Evolutionary conservation across 2,113 vertebrate species (phyloP).

Genomic region (Chionomys nivalis): DNA sequence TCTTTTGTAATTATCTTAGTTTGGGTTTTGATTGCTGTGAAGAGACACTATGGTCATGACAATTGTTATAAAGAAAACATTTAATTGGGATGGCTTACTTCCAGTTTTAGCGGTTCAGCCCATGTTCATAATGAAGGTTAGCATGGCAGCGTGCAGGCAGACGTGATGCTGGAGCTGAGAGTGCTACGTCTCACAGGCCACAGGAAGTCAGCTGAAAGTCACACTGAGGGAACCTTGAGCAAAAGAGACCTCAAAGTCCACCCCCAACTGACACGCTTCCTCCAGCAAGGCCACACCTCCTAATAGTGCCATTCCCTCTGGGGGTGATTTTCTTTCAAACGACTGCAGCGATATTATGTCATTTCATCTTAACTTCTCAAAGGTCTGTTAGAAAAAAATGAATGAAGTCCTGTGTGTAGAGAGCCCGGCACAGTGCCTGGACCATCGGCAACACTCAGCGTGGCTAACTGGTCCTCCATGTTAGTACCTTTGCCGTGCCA

Average conservation of each 20-base stretch:
- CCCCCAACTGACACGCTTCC: not conserved
- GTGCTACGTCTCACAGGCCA: not conserved
- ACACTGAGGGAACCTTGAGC: too few relatives aligned
- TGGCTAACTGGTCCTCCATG: not conserved
- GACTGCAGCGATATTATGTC: not conserved
- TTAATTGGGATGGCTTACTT: not conserved
- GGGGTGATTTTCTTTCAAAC: not conserved
- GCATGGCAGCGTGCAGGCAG: not conserved
- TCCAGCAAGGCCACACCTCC: not conserved
- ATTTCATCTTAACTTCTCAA: not conserved
- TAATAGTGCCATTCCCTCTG: not conserved
- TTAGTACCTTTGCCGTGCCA: not conserved
- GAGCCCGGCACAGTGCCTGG: not conserved
- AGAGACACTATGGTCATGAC: not conserved
- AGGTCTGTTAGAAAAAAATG: not conserved
- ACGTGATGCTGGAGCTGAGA: not conserved
- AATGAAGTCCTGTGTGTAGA: not conserved
- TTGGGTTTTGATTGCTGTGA: not conserved
- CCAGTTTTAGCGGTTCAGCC: not conserved
- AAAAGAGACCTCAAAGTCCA: not conserved
- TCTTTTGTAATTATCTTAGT: not conserved
- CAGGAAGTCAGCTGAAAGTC: not conserved
- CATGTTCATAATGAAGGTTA: not conserved
- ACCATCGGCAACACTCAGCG: accelerated
- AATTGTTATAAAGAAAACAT: not conserved